Conservation (phyloP, 2,113 vertebrate genomes). For the Barbus barbus region DNA sequence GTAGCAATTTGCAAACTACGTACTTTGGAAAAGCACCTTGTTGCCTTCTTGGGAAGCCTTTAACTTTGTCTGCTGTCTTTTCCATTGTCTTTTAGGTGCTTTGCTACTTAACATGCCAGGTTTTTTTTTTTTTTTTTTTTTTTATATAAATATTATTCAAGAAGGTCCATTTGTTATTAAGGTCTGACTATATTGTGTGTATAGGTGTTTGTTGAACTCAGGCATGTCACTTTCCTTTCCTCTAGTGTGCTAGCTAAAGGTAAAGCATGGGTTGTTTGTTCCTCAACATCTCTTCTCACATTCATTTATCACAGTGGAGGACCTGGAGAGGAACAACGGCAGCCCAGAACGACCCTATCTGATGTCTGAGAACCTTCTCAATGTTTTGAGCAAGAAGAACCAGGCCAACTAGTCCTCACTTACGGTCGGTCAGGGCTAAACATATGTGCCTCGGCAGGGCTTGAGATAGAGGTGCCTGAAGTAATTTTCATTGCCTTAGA, state of each 20-base stretch:
- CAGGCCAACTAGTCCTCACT: constrained; percentile 43
- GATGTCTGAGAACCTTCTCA: constrained; percentile 86
- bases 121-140: neutral
- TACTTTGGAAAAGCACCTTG: neutral
- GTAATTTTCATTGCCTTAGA: too few relatives aligned
- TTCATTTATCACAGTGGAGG: constrained; percentile 83
- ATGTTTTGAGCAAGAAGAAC: constrained; percentile 88
- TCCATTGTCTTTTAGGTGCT: neutral
- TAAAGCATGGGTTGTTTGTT: neutral
- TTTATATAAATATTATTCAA: constrained; percentile 1
- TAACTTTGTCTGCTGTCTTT: too few relatives aligned
- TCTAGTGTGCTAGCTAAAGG: neutral
- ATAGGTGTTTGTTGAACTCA: too few relatives aligned
- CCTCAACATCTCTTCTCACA: neutral
- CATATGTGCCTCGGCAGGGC: neutral
- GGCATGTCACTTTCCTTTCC: neutral
- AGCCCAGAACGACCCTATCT: constrained; percentile 85
- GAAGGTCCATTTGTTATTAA: neutral
- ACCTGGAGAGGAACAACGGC: constrained; percentile 91
- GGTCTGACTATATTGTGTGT: neutral
- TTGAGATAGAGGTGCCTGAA: too few relatives aligned
- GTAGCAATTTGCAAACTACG: neutral
- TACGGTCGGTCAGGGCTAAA: neutral
- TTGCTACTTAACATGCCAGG: neutral
- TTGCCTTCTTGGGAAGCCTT: neutral